Evolutionary conservation across 2,113 vertebrate genomes (phyloP).

Genomic region (Stigmatopora nigra): DNA sequence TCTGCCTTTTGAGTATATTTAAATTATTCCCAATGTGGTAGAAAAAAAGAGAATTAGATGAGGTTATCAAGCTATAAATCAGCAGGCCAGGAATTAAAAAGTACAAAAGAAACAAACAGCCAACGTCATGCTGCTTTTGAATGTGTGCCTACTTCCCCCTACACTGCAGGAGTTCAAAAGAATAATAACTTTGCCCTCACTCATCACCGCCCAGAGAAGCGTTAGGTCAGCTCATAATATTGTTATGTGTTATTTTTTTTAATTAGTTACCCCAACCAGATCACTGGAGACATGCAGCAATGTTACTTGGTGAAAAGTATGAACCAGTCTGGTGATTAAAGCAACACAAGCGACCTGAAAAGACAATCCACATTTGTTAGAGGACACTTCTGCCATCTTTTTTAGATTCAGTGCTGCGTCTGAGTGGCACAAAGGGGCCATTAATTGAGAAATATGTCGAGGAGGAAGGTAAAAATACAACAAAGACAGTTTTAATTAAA

Average conservation of each 20-base stretch:
- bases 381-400: conserved; percentile 35
- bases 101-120: conserved; percentile 68
- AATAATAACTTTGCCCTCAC: conserved; percentile 75
- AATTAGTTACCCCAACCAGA: conserved; percentile 71
- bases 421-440: conserved; percentile 33
- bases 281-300: conserved; percentile 60
- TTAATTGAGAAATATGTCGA: conserved; percentile 28
- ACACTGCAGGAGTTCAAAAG: conserved; percentile 73
- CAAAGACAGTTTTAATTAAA: conserved; percentile 12
- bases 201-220: conserved; percentile 76
- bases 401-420: conserved; percentile 38
- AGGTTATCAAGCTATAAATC: conserved; percentile 70
- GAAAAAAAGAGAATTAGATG: conserved; percentile 42
- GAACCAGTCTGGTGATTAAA: conserved; percentile 51
- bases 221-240: conserved; percentile 71
- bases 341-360: conserved; percentile 39
- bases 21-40: conserved; percentile 54
- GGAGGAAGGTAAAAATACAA: conserved; percentile 21
- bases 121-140: conserved; percentile 74
- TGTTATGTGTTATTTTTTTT: conserved; percentile 61
- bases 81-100: conserved; percentile 65
- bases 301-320: conserved; percentile 19
- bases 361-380: conserved; percentile 46
- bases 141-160: conserved; percentile 66
- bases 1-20: conserved; percentile 49